phyloP scores from a whole-genome alignment of 2,888 invertebrate species.

The Catocala nupta region DNA sequence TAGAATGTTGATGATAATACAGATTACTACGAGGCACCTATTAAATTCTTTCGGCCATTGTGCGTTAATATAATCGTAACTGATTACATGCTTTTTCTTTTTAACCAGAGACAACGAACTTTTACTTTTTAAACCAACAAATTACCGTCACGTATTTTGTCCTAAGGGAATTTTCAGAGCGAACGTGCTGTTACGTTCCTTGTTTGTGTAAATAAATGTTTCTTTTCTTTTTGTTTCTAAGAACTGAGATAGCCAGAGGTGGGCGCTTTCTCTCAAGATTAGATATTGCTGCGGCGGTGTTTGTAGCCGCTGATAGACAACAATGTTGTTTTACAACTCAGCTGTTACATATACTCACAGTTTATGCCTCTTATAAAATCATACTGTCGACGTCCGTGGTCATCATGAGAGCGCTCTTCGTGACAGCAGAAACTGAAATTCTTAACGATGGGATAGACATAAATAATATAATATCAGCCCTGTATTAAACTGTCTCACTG shows the following conservation, averaged over 20 bases:
- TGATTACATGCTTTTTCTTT: conserved; percentile 1
- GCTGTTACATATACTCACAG: too few relatives aligned
- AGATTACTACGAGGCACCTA: too few relatives aligned
- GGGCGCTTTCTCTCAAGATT: conserved; percentile 1
- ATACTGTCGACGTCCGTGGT: too few relatives aligned
- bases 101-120: conserved; percentile 10
- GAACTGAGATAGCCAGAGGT: conserved; percentile 3
- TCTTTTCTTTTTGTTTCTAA: conserved; percentile 14
- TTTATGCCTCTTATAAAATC: too few relatives aligned
- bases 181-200: conserved; percentile 19
- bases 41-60: neutral
- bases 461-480: too few relatives aligned
- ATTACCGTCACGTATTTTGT: conserved; percentile 25
- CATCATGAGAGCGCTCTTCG: too few relatives aligned
- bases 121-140: conserved; percentile 25
- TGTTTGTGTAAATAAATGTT: conserved; percentile 21
- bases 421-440: too few relatives aligned
- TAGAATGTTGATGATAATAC: too few relatives aligned
- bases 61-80: neutral
- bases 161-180: conserved; percentile 18
- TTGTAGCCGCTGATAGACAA: neutral
- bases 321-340: too few relatives aligned
- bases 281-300: neutral
- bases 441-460: too few relatives aligned
- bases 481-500: too few relatives aligned